phyloP scores from a whole-genome alignment of 2,888 invertebrate species.

The Pharmacophagus antenor region DNA sequence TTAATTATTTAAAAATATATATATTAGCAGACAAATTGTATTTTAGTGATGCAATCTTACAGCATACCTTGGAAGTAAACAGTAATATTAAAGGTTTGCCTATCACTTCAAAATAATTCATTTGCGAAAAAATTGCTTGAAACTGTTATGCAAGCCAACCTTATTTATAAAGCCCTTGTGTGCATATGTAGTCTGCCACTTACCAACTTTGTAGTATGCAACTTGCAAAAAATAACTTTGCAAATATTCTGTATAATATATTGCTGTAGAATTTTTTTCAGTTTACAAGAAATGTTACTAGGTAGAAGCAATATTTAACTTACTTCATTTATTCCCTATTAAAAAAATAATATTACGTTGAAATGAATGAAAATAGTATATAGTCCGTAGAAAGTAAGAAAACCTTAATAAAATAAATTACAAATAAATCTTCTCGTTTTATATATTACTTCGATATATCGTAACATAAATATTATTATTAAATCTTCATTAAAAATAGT shows the following conservation, averaged over 20 bases:
- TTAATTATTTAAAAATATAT: too few species aligned
- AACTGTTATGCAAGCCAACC: conserved; percentile 3
- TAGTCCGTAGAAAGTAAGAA: too few species aligned
- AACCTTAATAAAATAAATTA: too few species aligned
- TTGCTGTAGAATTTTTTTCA: neutral
- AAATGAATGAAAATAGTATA: too few species aligned
- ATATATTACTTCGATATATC: neutral
- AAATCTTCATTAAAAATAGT: neutral
- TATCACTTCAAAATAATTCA: conserved; percentile 8
- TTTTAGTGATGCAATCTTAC: neutral
- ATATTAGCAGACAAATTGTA: neutral
- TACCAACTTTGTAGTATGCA: conserved; percentile 15
- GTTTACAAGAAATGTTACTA: too few species aligned
- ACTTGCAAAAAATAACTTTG: neutral
- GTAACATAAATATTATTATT: neutral
- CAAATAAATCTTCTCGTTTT: too few species aligned
- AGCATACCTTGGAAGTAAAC: neutral
- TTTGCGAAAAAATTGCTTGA: conserved; percentile 11
- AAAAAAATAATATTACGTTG: neutral
- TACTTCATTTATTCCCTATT: neutral
- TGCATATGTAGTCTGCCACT: conserved; percentile 10
- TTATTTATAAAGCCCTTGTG: conserved; percentile 26
- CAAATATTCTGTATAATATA: neutral
- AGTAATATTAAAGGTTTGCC: conserved; percentile 1
- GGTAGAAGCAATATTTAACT: too few species aligned